Base-by-base conservation (phyloP, 2,113 vertebrate species). In the Lonchura striata region DNA sequence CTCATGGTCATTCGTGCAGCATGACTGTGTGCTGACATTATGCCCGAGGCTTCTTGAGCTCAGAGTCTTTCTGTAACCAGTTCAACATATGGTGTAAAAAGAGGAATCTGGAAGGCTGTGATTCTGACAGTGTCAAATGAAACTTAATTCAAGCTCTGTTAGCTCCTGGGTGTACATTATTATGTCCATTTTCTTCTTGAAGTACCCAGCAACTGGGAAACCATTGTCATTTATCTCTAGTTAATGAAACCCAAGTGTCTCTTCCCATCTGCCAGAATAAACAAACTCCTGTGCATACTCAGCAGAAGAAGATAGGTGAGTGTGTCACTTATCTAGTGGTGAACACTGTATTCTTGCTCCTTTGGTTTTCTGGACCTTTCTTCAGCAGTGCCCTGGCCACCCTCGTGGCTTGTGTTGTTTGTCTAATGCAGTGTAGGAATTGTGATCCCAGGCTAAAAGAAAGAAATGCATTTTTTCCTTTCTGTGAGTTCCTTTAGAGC, bases 171-270 rank as follows among this genome's bases (percentile, higher is more conserved):
- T 52, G 44, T 76, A 16, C 9, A 52, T 22, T 10, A 70, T 9
- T 4, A 2, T 70, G 66, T 64, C 15, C 0, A 0, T 47, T 50
- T 83, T 54, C 16, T 70, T 83, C 44, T 31, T 53, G 33, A 86
- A 65, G 27, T 46, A 63, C 8, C 1, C 19, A 28, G 46, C 57
- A 68, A 65, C n/a, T 91, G 41, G 91, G 61, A 75, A 76, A 49
- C 31, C 3, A 2, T 33, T 96, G 54, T 72, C 6, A 9, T 93
- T 94, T 95, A 23, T 86, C 50, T 90, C 13, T 77, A 95, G 88
- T 74, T 93, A 68, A 78, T 24, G 79, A 90, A 56, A 4, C 23
- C 7, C 42, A 59, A 3, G 33, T 49, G 14, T 60, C 71, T 78
- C 19, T 46, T 90, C 56, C 79, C 18, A 18, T 39, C 41, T 52